A percentile compares a stretch with the other conserved stretches of the same genome.
Conservation (phyloP, 2,113 vertebrate genomes). For the Serilophus lunatus region DNA sequence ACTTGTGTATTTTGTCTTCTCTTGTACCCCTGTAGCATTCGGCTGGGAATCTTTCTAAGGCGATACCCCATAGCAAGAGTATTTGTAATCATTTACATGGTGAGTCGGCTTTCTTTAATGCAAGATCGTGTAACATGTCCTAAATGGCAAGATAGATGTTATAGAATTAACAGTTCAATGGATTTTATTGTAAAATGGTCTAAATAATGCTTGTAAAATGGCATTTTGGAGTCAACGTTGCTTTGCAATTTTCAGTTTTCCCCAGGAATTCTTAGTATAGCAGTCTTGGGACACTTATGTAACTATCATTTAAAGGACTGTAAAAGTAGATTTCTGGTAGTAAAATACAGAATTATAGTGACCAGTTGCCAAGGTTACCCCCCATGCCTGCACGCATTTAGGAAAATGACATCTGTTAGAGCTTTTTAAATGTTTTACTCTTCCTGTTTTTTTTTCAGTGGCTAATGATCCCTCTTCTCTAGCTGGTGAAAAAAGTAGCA, state of each 20-base stretch:
- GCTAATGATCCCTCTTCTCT: not conserved
- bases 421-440: not conserved
- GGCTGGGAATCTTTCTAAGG: slow-evolving; percentile 94
- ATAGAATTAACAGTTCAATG: not conserved
- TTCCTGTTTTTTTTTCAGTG: not conserved
- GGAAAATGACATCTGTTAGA: too few species aligned
- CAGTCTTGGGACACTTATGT: not conserved
- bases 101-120: slow-evolving; percentile 68
- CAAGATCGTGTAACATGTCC: not conserved
- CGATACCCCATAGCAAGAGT: slow-evolving; percentile 92
- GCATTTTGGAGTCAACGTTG: not conserved
- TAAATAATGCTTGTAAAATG: not conserved
- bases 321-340: not conserved
- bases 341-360: not conserved
- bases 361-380: not conserved
- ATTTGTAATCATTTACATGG: slow-evolving; percentile 97
- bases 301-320: not conserved
- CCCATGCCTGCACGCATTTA: not conserved
- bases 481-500: too few species aligned
- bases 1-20: not conserved
- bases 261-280: not conserved
- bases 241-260: not conserved
- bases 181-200: not conserved
- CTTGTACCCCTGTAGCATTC: slow-evolving; percentile 78
- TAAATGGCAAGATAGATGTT: not conserved